Conservation (phyloP, 2,797 vertebrate genomes). For the Enteromius treurensis region DNA sequence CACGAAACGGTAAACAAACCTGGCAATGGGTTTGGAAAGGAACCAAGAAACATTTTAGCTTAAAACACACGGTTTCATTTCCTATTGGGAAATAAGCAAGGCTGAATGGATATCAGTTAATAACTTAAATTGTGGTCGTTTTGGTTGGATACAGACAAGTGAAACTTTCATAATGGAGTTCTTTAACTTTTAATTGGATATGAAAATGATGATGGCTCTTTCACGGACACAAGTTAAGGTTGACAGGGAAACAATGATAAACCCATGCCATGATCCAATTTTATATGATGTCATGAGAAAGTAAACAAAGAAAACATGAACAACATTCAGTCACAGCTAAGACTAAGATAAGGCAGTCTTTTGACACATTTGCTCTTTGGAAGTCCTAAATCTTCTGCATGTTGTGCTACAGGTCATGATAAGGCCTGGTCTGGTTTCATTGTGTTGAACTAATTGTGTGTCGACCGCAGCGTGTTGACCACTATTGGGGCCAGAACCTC, state of each 20-base stretch:
- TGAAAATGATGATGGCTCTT: constrained; percentile 68
- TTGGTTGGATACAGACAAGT: constrained; percentile 79
- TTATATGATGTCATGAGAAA: constrained; percentile 53
- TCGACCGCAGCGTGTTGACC: constrained; percentile 39
- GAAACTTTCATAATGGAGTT: constrained; percentile 74
- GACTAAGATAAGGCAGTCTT: not conserved
- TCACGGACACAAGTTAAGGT: constrained; percentile 58
- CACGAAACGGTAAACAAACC: constrained; percentile 43
- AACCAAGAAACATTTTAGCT: constrained; percentile 66
- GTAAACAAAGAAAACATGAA: constrained; percentile 27
- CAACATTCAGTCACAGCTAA: not conserved
- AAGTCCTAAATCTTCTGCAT: not conserved
- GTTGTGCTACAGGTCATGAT: not conserved
- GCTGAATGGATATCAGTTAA: constrained; percentile 80
- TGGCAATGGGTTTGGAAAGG: constrained; percentile 65
- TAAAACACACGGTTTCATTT: constrained; percentile 66
- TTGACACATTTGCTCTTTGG: not conserved
- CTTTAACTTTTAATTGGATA: constrained; percentile 81
- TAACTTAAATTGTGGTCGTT: constrained; percentile 75
- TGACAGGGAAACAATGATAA: constrained; percentile 55
- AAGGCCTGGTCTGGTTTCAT: not conserved
- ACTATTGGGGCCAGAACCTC: constrained; percentile 25
- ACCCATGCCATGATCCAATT: constrained; percentile 62
- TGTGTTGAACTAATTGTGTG: constrained; percentile 14
- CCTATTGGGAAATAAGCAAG: constrained; percentile 67